A percentile compares a stretch with the other conserved stretches of the same genome.
Conservation (phyloP, 2,888 invertebrate species). For the Craniophora ligustri region DNA sequence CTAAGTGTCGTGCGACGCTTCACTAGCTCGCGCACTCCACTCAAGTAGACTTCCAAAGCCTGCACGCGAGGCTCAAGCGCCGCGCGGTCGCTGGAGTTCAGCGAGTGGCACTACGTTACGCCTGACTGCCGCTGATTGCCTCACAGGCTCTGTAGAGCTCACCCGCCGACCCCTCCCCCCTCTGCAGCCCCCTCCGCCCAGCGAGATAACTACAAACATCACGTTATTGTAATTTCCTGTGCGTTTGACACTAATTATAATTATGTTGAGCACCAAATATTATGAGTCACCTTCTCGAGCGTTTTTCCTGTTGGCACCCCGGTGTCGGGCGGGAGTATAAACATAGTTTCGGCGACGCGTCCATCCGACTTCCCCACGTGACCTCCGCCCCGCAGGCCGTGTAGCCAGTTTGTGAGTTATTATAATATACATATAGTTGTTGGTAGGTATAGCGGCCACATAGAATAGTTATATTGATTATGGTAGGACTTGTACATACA, state of each 20-base stretch:
- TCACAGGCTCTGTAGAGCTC: background rate
- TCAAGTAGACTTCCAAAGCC: background rate
- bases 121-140: background rate
- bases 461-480: too few relatives aligned
- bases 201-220: background rate
- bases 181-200: too few relatives aligned
- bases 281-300: background rate
- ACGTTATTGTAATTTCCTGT: background rate
- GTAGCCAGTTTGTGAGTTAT: too few relatives aligned
- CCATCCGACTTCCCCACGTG: too few relatives aligned
- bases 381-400: too few relatives aligned
- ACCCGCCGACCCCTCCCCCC: background rate
- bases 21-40: background rate
- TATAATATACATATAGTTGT: too few relatives aligned
- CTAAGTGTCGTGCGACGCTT: background rate
- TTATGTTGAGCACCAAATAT: too few relatives aligned
- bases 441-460: too few relatives aligned
- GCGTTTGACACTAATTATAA: background rate
- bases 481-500: too few relatives aligned
- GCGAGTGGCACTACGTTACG: background rate
- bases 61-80: too few relatives aligned
- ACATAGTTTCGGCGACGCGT: too few relatives aligned
- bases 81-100: background rate
- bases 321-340: background rate
- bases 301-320: slow-evolving; percentile 1